These are phyloP conservation scores for Epinotia ramella DNA, from an alignment of 2,888 invertebrate species.

Conservation along the genomic window DNA sequence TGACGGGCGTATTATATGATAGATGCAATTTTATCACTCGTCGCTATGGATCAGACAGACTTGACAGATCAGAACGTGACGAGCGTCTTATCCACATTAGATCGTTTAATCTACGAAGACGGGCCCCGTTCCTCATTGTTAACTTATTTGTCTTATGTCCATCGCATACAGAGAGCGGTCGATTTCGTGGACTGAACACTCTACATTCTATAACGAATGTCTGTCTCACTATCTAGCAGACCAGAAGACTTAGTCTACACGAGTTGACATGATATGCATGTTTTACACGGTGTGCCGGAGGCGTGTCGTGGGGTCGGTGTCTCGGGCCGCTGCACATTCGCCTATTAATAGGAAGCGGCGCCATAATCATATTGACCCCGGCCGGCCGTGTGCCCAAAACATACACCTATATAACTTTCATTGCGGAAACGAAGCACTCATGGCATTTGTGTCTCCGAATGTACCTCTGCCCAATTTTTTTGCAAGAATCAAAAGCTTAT, in stretches of 20 bases:
- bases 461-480: not conserved
- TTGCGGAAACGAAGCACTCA: not conserved
- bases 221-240: not conserved
- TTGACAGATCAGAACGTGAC: too few species aligned
- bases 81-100: too few species aligned
- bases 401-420: slow-evolving; percentile 9
- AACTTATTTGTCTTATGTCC: too few species aligned
- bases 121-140: too few species aligned
- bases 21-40: too few species aligned
- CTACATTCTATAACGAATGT: not conserved
- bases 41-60: too few species aligned
- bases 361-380: slow-evolving; percentile 41
- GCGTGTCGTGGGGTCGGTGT: slow-evolving; percentile 28
- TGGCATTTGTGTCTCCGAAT: not conserved
- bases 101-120: too few species aligned
- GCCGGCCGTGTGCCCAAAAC: slow-evolving; percentile 22
- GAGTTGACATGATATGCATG: slow-evolving; percentile 13
- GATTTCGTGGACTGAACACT: too few species aligned
- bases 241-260: slow-evolving; percentile 11
- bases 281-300: slow-evolving; percentile 16
- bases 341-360: slow-evolving; percentile 40
- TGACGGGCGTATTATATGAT: too few species aligned
- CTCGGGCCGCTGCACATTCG: slow-evolving; percentile 34
- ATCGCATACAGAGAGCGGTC: too few species aligned
- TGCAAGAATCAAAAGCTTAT: not conserved